Conservation (phyloP, 2,113 vertebrate species). For the Peromyscus maniculatus region DNA sequence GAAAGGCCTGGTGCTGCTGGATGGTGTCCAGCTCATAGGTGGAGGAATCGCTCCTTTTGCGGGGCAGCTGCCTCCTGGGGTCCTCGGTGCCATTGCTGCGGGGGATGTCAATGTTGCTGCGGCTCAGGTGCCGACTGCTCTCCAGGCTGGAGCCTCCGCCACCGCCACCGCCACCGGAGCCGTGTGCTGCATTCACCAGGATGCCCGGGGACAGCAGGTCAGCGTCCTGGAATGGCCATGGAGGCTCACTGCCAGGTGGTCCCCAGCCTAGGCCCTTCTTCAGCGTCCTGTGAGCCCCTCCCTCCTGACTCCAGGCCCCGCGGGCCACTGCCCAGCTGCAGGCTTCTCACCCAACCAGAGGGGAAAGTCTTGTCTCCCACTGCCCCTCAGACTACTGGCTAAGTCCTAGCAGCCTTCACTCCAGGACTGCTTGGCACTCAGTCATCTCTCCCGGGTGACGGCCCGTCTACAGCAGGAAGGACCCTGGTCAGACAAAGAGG, state of each 20-base stretch:
- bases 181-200: conserved; percentile 90
- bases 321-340: neutral
- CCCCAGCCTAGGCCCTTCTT: neutral
- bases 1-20: conserved; percentile 97
- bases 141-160: conserved; percentile 91
- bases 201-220: conserved; percentile 96
- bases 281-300: neutral
- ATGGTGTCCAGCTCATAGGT: conserved; percentile 96
- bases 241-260: conserved; percentile 51
- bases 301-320: neutral
- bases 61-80: conserved; percentile 91
- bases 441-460: neutral
- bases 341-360: neutral
- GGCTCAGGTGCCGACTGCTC: conserved; percentile 95
- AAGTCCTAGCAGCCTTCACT: neutral
- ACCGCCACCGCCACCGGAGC: conserved; percentile 77
- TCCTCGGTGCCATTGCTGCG: conserved; percentile 90
- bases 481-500: neutral
- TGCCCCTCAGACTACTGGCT: neutral
- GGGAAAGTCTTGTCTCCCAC: neutral
- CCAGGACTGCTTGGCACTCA: neutral
- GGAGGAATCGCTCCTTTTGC: conserved; percentile 97
- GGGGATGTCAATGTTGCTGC: conserved; percentile 97
- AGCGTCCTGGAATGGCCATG: conserved; percentile 89
- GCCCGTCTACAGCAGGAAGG: neutral